Evolutionary conservation across 2,888 invertebrate genomes (phyloP).

Genomic region (Allacma fusca): DNA sequence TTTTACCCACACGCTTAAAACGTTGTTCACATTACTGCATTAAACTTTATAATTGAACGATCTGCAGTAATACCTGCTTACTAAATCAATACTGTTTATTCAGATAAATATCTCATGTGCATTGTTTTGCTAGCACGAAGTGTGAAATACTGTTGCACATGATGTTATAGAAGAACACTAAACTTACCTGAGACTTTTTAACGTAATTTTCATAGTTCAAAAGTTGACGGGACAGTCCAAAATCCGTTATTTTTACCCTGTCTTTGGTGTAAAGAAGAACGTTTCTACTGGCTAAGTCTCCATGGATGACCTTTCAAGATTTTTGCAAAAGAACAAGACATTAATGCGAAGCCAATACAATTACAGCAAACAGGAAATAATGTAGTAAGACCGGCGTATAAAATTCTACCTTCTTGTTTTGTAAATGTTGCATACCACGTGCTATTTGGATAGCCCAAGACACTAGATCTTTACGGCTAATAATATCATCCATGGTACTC

Average conservation of each 20-base stretch:
- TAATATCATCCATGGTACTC: no score
- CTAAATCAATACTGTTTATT: no score
- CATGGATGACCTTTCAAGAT: constrained; percentile 2
- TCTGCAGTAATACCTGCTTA: no score
- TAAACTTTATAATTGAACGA: no score
- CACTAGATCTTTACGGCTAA: neutral
- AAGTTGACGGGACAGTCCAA: constrained; percentile 17
- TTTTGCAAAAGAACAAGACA: neutral
- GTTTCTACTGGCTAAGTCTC: neutral
- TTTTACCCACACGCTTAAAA: no score
- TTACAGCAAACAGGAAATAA: no score
- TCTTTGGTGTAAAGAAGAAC: neutral
- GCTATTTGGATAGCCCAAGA: neutral
- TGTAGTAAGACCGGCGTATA: no score
- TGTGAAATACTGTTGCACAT: no score
- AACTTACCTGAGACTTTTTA: neutral
- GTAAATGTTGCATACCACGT: neutral
- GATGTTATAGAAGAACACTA: no score
- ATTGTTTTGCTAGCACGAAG: no score
- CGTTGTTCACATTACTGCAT: no score
- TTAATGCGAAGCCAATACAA: neutral
- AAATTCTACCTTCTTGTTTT: constrained; percentile 18
- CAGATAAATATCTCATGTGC: no score
- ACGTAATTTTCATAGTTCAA: neutral
- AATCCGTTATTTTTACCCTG: constrained; percentile 7